phyloP scores from a whole-genome alignment of 92 coral and sea anemone genomes.

The Plumapathes pennacea region DNA sequence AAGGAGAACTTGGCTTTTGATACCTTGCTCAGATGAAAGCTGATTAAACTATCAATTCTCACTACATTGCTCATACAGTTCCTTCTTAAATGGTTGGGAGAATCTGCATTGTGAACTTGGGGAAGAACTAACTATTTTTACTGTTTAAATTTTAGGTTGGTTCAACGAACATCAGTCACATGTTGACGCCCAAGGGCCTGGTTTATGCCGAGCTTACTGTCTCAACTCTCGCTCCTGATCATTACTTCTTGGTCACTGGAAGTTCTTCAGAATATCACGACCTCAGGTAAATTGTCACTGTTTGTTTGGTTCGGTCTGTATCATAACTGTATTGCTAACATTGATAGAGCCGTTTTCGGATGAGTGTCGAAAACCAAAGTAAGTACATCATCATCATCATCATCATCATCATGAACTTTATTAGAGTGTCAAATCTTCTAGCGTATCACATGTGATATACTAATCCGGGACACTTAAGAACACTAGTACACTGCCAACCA shows the following conservation, averaged over 20 bases:
- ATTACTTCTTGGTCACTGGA: constrained; percentile 80
- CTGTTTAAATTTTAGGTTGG: constrained; percentile 54
- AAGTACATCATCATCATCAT: too few species aligned
- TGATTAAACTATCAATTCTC: background rate
- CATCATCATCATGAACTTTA: too few species aligned
- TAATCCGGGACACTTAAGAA: too few species aligned
- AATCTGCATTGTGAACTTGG: background rate
- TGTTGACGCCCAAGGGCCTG: constrained; percentile 82
- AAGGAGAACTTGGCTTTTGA: background rate
- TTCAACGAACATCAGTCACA: constrained; percentile 91
- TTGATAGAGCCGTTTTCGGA: too few species aligned
- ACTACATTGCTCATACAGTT: too few species aligned
- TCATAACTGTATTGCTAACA: background rate
- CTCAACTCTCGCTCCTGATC: constrained; percentile 78
- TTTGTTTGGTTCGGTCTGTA: background rate
- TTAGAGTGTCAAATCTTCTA: too few species aligned
- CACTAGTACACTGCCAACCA: too few species aligned
- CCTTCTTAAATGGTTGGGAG: background rate
- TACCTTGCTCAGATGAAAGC: background rate
- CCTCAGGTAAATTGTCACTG: constrained; percentile 55
- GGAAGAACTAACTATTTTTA: background rate
- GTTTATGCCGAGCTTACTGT: constrained; percentile 90
- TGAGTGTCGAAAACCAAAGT: too few species aligned
- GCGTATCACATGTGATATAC: too few species aligned
- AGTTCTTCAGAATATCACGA: constrained; percentile 95